Base-by-base conservation (phyloP, 1,140 invertebrate species). In the Cecropterus lyciades region DNA sequence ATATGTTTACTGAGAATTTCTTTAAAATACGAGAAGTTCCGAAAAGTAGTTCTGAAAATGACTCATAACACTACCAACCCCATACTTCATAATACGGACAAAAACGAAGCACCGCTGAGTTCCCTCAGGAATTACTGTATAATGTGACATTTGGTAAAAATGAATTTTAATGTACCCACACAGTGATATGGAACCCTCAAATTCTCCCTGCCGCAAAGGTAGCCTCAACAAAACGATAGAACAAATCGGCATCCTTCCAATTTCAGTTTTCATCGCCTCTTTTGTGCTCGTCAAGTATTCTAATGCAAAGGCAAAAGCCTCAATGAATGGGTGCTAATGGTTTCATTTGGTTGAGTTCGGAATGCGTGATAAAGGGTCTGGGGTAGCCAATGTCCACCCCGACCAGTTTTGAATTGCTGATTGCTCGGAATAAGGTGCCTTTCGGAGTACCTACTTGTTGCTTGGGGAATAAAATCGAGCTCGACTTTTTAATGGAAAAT, bases 111-210 rank as follows among this genome's bases (percentile, higher is more conserved):
- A 24, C 30, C 65, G 48, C 17, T 5, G 16, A 17, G 64, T 20
- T 62, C 65, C 57, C 65, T 13, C 3, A 14, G 56, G 65, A 52
- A 62, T 33, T 37, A 14, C 52, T 20, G 48, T 51, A 53, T 67
- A 60, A 67, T 67, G 56, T 60, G 72, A 73, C 72, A 63, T 73
- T 73, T 67, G 60, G 68, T 70, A 73, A 73, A 73, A 68, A 74
- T 74, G 68, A 74, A 70, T 74, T 70, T 74, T 74, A 74, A 74
- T 70, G 69, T 52, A 42, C 45, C 57, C 48, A 27, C 57, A 11
- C 57, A 11, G 45, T 62, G 57, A 62, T 63, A 51, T 49, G n/a
- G 59, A 52, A 49, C 33, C 59, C 17, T 49, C 42, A 30, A 43
- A 52, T 40, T 37, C 17, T 24, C 33, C 51, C 15, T 40, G 33